phyloP scores from a whole-genome alignment of 2,797 vertebrate genomes.

The Thunnus albacares region DNA sequence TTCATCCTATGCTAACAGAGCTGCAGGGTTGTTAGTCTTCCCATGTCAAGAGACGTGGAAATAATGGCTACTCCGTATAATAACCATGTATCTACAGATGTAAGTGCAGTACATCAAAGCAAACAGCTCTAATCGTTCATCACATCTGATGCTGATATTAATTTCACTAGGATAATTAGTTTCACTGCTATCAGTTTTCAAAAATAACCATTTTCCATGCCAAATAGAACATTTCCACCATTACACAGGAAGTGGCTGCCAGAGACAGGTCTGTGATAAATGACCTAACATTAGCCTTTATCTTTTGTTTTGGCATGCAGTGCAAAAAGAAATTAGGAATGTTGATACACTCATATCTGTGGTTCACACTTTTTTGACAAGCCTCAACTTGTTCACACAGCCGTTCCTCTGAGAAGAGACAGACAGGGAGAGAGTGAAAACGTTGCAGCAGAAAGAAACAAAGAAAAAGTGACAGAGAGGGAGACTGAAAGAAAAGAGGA shows the following conservation, averaged over 20 bases:
- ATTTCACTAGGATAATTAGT: conserved; percentile 71
- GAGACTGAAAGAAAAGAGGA: conserved; percentile 75
- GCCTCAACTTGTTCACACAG: conserved; percentile 80
- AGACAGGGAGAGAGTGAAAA: conserved; percentile 64
- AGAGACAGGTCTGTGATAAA: conserved; percentile 76
- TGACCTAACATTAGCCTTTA: conserved; percentile 82
- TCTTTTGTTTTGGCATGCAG: conserved; percentile 84
- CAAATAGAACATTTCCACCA: conserved; percentile 78
- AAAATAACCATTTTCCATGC: conserved; percentile 70
- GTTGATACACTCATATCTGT: conserved; percentile 87
- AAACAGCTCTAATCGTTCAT: conserved; percentile 56
- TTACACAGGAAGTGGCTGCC: conserved; percentile 72
- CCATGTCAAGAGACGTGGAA: conserved; percentile 44
- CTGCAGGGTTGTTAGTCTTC: conserved; percentile 44
- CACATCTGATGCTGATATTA: conserved; percentile 69
- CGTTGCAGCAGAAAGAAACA: conserved; percentile 56
- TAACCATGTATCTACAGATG: conserved; percentile 73
- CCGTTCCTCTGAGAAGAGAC: conserved; percentile 68
- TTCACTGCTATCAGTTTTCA: conserved; percentile 70
- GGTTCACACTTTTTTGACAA: conserved; percentile 85
- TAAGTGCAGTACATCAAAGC: conserved; percentile 65
- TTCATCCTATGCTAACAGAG: conserved; percentile 64
- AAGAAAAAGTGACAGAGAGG: conserved; percentile 67
- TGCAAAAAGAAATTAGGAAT: conserved; percentile 87
- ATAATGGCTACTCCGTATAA: conserved; percentile 47